A percentile compares a stretch with the other conserved stretches of the same genome.
Conservation (phyloP, 1,140 invertebrate genomes). For the Achroia grisella region DNA sequence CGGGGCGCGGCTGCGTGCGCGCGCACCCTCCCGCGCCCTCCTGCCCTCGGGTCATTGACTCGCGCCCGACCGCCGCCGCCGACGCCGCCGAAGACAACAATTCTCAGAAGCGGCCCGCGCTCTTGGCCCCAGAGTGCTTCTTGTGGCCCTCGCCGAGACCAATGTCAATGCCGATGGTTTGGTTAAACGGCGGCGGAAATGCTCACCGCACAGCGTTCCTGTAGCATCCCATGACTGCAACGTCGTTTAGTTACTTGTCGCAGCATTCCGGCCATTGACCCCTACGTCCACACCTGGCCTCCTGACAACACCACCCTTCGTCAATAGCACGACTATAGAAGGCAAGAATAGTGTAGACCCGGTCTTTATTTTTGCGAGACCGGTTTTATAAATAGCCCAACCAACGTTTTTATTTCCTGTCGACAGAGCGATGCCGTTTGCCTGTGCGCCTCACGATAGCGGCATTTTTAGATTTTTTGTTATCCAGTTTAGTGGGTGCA, state of each 20-base stretch:
- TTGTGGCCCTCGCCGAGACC: constrained; percentile 25
- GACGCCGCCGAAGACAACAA: constrained; percentile 47
- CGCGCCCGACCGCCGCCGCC: constrained; percentile 31
- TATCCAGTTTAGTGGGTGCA: background rate
- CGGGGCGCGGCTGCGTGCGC: constrained; percentile 67
- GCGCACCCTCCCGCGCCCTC: constrained; percentile 66
- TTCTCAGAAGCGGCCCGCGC: constrained; percentile 38
- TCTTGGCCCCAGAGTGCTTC: constrained; percentile 35
- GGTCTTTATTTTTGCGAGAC: constrained; percentile 22
- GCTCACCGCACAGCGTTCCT: constrained; percentile 3
- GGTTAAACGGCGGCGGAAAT: constrained; percentile 21
- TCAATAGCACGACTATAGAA: constrained; percentile 9
- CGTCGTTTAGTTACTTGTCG: constrained; percentile 29
- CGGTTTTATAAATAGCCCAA: constrained; percentile 30
- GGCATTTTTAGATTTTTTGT: constrained; percentile 14
- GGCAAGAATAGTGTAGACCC: background rate
- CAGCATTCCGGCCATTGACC: constrained; percentile 39
- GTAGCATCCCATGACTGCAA: constrained; percentile 12
- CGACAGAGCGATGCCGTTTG: constrained; percentile 12
- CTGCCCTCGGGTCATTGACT: constrained; percentile 64
- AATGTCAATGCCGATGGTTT: constrained; percentile 63
- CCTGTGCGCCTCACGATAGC: constrained; percentile 13
- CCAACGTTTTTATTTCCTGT: constrained; percentile 26
- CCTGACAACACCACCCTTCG: constrained; percentile 19
- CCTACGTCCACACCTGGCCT: constrained; percentile 28